These are phyloP conservation scores for Cebus imitator DNA, from an alignment of 2,113 vertebrate genomes.

Conservation along the genomic window DNA sequence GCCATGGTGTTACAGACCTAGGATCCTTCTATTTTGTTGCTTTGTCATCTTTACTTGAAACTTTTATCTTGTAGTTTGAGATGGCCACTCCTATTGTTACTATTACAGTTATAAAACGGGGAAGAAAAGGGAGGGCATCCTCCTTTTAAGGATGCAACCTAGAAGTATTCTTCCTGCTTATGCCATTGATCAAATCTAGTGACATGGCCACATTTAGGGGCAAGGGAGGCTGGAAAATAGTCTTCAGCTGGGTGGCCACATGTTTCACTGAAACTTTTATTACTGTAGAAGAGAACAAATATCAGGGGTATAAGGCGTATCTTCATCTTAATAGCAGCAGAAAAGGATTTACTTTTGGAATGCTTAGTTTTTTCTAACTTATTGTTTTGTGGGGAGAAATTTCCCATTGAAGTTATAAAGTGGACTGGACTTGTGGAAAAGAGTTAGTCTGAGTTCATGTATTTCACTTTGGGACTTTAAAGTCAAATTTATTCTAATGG, in stretches of 20 bases:
- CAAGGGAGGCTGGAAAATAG: background rate
- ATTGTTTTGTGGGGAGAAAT: background rate
- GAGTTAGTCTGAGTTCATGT: background rate
- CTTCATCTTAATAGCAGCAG: background rate
- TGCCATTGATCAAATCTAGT: background rate
- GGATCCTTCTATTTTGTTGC: background rate
- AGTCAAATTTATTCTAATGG: conserved; percentile 32
- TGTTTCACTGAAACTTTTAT: background rate
- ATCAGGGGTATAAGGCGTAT: background rate
- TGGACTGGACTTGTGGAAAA: conserved; percentile 32
- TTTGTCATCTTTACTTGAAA: background rate
- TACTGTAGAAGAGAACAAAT: background rate
- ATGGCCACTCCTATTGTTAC: background rate
- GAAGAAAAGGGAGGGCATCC: background rate
- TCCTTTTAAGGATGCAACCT: background rate
- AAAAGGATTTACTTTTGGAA: conserved; percentile 37
- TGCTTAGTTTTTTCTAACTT: conserved; percentile 3
- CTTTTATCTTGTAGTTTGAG: background rate
- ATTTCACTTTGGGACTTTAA: conserved; percentile 9
- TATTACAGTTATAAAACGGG: background rate
- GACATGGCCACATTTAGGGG: background rate
- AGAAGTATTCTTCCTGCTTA: background rate
- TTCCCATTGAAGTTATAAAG: background rate
- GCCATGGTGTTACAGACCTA: background rate
- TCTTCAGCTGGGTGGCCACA: background rate